A percentile compares a stretch with the other conserved stretches of the same genome.
Evolutionary conservation across 1,140 invertebrate species (phyloP).

Genomic region (Pseudobourletiella spinata): DNA sequence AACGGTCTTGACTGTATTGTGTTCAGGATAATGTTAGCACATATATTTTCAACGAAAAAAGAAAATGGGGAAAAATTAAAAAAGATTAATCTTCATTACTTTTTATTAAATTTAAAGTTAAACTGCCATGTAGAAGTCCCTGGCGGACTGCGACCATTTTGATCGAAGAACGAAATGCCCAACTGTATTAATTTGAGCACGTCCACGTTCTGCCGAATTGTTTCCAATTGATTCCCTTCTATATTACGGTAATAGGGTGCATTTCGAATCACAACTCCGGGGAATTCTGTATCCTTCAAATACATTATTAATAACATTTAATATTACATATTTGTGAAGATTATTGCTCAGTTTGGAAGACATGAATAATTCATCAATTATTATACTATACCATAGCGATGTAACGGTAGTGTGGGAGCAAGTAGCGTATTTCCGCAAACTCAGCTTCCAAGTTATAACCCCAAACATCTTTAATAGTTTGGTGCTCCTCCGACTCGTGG

Average conservation of each 20-base stretch:
- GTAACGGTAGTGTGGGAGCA: conserved; percentile 83
- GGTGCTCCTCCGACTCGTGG: neutral
- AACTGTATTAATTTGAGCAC: conserved; percentile 90
- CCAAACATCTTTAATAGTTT: conserved; percentile 92
- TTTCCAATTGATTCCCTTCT: conserved; percentile 64
- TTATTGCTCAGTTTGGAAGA: neutral
- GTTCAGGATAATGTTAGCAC: conserved; percentile 47
- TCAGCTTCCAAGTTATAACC: conserved; percentile 91
- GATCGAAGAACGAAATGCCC: conserved; percentile 89
- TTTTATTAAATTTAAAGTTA: conserved; percentile 92
- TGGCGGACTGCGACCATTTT: conserved; percentile 81
- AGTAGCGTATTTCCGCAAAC: conserved; percentile 81
- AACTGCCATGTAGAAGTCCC: conserved; percentile 91
- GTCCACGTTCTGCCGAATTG: conserved; percentile 89
- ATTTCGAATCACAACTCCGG: conserved; percentile 90
- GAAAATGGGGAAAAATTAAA: conserved; percentile 46
- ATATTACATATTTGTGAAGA: conserved; percentile 38
- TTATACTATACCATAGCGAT: conserved; percentile 67
- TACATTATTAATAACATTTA: conserved; percentile 37
- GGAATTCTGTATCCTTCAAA: conserved; percentile 88
- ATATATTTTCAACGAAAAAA: neutral
- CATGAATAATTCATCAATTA: neutral
- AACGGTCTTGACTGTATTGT: conserved; percentile 99
- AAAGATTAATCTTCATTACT: conserved; percentile 41
- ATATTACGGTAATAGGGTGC: conserved; percentile 72